Evolutionary conservation across 2,113 vertebrate species (phyloP).

Genomic region (Harpagus bidentatus): DNA sequence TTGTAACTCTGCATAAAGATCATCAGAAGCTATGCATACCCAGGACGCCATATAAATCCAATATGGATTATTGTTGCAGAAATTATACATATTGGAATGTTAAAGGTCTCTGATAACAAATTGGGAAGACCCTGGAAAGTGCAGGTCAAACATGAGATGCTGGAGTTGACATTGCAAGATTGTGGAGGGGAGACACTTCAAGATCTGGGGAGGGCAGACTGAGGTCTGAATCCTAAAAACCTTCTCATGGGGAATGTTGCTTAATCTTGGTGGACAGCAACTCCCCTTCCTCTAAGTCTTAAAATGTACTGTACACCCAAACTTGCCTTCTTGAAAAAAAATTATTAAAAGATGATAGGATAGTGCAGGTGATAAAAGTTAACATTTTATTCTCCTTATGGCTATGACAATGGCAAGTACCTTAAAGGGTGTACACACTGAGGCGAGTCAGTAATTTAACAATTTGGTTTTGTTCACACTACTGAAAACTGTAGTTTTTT

Average conservation of each 20-base stretch:
- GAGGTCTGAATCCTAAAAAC: not conserved
- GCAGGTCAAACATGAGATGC: not conserved
- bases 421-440: not conserved
- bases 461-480: not conserved
- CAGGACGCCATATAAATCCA: not conserved
- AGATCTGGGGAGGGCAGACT: not conserved
- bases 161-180: not conserved
- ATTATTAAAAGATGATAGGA: not conserved
- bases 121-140: not conserved
- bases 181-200: fast-evolving
- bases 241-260: not conserved
- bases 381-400: not conserved
- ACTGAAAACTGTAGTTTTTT: not conserved
- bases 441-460: not conserved
- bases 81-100: not conserved
- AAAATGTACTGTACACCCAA: not conserved
- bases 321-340: not conserved
- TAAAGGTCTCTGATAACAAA: not conserved
- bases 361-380: not conserved
- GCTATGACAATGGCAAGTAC: not conserved
- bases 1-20: not conserved
- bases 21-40: not conserved
- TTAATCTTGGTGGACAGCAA: not conserved
- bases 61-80: not conserved
- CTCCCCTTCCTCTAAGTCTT: not conserved